Base-by-base conservation (phyloP, 1,140 invertebrate species). In the Diachasmimorpha longicaudata region DNA sequence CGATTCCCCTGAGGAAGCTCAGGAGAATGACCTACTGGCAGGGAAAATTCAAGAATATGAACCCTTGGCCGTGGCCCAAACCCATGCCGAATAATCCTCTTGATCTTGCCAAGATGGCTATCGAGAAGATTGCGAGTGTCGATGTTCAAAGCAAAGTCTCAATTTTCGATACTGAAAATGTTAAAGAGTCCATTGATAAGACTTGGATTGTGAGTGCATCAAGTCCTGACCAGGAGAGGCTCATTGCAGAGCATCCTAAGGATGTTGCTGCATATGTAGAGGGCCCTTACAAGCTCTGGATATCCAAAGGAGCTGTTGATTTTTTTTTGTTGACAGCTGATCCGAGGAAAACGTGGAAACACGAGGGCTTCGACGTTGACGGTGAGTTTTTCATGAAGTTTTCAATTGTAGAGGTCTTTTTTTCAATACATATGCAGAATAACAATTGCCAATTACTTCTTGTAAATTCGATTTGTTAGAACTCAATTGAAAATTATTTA, bases 21-120 rank as follows among this genome's bases (percentile, higher is more conserved):
- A 94, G 93, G 90, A 91, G 97, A 63, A 97, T 99, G 95, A 93
- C 96, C 90, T 99, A 99, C 84, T 99, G 98, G 98, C 95, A 98
- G 93, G 97, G 98, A 4, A 99, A 99, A 87, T 97, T 99, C 82
- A 96, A 93, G 83, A 94, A 99, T 86, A 85, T 94, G 0, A 97
- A 96, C 79, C 98, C 98, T 1, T 99, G 95, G 93, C 92, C 93
- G 0, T 84, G 98, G 48, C 96, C 97, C 0, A 90, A 93, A 39
- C 90, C 92, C 0, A 78, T 95, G 37, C 95, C 96, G 1, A 90
- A 90, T 79, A 93, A 97, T 83, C 88, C 91, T 0, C 88, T 94
- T 8, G 93, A 96, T 86, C 84, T 99, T n/a, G 97, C 97, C 0
- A 93, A 92, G 82, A 74, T 98, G 31, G 97, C 97, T 0, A 92